Evolutionary conservation across 2,888 invertebrate species (phyloP), one percentile per base, ranked within the genome.

Genomic region (Archips crataeganus): DNA sequence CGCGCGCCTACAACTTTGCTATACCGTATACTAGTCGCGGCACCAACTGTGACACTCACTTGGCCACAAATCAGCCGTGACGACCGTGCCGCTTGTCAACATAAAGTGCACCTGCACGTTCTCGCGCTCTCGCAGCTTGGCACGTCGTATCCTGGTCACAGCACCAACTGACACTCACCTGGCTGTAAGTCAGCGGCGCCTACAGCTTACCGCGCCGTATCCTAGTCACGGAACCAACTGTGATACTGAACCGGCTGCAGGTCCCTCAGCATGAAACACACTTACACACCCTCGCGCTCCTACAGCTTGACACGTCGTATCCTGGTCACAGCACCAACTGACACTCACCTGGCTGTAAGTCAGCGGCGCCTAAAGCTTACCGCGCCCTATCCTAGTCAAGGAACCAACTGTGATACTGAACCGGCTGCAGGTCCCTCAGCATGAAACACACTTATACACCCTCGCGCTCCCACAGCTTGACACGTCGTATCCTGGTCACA

Each of bases 101-200:
- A 98, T 96, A 78, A 98, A 98, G 86, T 98, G 98, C 59, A 98
- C 96, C 86, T 96, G 97, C 75, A 98, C 98, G 0, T 98, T 98
- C 78, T 98, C 98, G 73, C 97, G 95, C 95, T 98, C 98, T 98
- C 98, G n/a, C 98, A 98, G 75, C 96, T 97, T 23, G 23, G 10
- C 45, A 45, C 8, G 42, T 42, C 6, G 45, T 45, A 45, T 45
- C 45, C 45, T 9, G 45, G 42, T 45, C 23, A 2, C 15, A 9
- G 49, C 49, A n/a, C 54, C 23, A 9, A 10, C 9, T 8, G 45
- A 42, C 45, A 45, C 10, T 45, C 10, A 45, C 10, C 10, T 11
- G 45, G 10, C 45, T 45, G 45, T 10, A 45, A 45, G 10, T 97
- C 97, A 5, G 97, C 98, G 79, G 98, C 98, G 0, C 98, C 88